A percentile compares a stretch with the other conserved stretches of the same genome.
Conservation (phyloP, 2,113 vertebrate genomes). For the Cyprinus carpio region DNA sequence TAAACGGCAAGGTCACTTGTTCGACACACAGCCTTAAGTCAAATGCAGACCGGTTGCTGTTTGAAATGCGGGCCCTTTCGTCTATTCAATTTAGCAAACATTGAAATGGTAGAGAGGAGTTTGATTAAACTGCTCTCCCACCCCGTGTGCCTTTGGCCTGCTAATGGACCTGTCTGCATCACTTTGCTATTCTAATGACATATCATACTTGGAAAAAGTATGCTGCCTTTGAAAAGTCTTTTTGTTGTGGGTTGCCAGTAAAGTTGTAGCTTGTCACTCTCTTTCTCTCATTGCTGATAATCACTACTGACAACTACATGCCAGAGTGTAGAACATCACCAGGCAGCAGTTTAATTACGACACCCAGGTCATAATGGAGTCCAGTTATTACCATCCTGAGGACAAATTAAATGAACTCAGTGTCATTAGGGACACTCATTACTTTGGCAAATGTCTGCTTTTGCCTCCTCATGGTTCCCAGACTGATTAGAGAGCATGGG, state of each 20-base stretch:
- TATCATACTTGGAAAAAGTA: conserved; percentile 5
- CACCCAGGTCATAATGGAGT: conserved; percentile 8
- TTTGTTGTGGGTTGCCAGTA: not conserved
- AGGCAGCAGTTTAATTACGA: not conserved
- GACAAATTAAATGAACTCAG: conserved; percentile 30
- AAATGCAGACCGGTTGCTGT: not conserved
- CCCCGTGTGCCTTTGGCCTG: not conserved
- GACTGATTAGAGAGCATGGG: conserved; percentile 30
- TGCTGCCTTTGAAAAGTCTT: conserved; percentile 15
- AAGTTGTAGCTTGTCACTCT: conserved; percentile 6
- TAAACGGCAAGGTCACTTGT: conserved; percentile 14
- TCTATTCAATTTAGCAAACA: conserved; percentile 23
- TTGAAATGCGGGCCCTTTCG: conserved; percentile 12
- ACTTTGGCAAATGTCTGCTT: conserved; percentile 12
- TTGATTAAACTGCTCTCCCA: conserved; percentile 27
- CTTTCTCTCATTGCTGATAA: conserved; percentile 20
- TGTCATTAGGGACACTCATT: conserved; percentile 40
- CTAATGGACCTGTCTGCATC: conserved; percentile 22
- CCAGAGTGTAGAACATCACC: conserved; percentile 7
- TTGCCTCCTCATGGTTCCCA: not conserved
- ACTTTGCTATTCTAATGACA: conserved; percentile 29
- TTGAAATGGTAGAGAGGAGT: not conserved
- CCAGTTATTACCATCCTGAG: conserved; percentile 12
- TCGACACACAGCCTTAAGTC: not conserved
- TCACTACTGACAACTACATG: conserved; percentile 34